These are phyloP conservation scores for Rhincodon typus DNA, from an alignment of 2,797 vertebrate species.

Conservation along the genomic window DNA sequence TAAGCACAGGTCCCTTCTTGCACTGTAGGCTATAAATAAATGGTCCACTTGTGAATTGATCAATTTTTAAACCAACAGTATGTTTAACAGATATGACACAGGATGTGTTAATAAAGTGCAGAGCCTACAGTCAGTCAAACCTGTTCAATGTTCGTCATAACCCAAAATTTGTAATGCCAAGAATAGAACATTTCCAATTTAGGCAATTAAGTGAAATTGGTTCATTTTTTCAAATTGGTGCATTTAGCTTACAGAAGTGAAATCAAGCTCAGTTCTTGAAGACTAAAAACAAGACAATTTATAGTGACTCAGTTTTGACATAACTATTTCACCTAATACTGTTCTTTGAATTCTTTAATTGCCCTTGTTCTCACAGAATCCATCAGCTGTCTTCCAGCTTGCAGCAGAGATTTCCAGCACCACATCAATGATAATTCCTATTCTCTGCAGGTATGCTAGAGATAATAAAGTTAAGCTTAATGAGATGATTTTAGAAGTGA, in stretches of 20 bases:
- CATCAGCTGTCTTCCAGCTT: not conserved
- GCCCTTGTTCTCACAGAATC: not conserved
- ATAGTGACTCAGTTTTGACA: not conserved
- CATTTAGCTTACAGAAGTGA: not conserved
- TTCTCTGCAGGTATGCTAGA: not conserved
- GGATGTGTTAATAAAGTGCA: not conserved
- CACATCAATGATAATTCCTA: not conserved
- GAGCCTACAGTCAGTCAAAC: not conserved
- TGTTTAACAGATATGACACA: not conserved
- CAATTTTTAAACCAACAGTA: not conserved
- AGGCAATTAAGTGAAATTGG: not conserved
- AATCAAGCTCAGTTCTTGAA: not conserved
- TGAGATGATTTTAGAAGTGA: not conserved
- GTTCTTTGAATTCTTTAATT: not conserved
- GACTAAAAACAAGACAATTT: not conserved
- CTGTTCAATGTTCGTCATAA: not conserved
- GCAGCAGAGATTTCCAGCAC: not conserved
- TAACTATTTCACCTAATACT: not conserved
- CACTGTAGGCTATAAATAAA: not conserved
- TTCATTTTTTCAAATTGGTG: not conserved
- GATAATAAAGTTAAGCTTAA: not conserved
- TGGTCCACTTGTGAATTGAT: not conserved
- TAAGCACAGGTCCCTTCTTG: not conserved
- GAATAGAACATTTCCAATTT: not conserved
- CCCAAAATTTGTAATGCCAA: not conserved